Evolutionary conservation across 2,888 invertebrate genomes (phyloP).

Genomic region (Noctua janthina): DNA sequence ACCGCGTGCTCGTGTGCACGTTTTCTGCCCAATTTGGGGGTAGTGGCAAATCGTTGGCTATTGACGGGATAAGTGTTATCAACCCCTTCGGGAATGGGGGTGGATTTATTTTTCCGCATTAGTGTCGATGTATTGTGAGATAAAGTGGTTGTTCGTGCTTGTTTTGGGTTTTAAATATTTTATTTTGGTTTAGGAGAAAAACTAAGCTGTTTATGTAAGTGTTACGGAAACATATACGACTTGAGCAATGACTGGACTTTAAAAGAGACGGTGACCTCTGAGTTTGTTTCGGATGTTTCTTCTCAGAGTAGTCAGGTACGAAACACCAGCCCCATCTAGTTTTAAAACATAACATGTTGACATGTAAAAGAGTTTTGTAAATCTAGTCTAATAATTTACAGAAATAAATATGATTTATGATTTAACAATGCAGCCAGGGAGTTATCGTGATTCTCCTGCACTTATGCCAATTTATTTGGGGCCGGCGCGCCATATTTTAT

Average conservation of each 20-base stretch:
- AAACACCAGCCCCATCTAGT: too few relatives aligned
- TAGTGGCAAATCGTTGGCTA: slow-evolving; percentile 66
- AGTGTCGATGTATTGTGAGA: slow-evolving; percentile 61
- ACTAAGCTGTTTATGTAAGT: not conserved
- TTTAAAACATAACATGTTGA: too few relatives aligned
- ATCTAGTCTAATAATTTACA: too few relatives aligned
- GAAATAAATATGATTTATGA: too few relatives aligned
- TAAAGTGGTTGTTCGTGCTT: slow-evolving; percentile 54
- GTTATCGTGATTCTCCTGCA: too few relatives aligned
- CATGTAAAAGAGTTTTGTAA: too few relatives aligned
- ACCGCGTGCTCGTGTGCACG: slow-evolving; percentile 46
- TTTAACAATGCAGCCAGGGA: not conserved
- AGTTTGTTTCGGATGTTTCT: too few relatives aligned
- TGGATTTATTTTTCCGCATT: slow-evolving; percentile 67
- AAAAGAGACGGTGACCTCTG: too few relatives aligned
- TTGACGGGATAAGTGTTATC: slow-evolving; percentile 67
- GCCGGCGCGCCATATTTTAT: too few relatives aligned
- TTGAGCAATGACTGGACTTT: too few relatives aligned
- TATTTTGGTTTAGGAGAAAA: not conserved
- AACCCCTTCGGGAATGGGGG: slow-evolving; percentile 67
- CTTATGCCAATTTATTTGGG: too few relatives aligned
- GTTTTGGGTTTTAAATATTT: slow-evolving; percentile 19
- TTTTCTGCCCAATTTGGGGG: slow-evolving; percentile 65
- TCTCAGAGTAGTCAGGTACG: too few relatives aligned
- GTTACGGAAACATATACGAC: not conserved